A percentile compares a stretch with the other conserved stretches of the same genome.
Evolutionary conservation across 1,140 invertebrate genomes (phyloP).

Genomic region (Eulimnadia texana): DNA sequence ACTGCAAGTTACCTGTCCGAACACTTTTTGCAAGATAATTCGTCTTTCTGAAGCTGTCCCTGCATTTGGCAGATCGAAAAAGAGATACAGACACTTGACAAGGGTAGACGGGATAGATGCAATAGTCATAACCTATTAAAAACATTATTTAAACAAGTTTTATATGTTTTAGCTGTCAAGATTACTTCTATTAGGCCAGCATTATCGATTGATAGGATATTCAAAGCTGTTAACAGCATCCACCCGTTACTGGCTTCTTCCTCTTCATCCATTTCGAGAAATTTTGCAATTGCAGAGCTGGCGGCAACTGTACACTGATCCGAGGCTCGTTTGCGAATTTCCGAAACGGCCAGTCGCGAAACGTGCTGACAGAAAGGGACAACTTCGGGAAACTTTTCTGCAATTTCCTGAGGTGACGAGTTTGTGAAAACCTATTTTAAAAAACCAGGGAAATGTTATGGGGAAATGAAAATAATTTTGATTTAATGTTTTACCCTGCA

Average conservation of each 20-base stretch:
- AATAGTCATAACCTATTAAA: slow-evolving; percentile 73
- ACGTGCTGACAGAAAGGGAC: slow-evolving; percentile 85
- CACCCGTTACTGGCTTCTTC: slow-evolving; percentile 91
- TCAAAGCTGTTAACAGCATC: slow-evolving; percentile 84
- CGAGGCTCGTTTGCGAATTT: slow-evolving; percentile 80
- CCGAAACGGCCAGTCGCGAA: slow-evolving; percentile 84
- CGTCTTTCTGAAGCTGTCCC: slow-evolving; percentile 60
- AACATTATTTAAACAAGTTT: background rate
- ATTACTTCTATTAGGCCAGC: slow-evolving; percentile 49
- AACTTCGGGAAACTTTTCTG: slow-evolving; percentile 88
- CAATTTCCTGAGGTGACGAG: slow-evolving; percentile 78
- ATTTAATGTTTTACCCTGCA: slow-evolving; percentile 57
- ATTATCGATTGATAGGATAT: slow-evolving; percentile 67
- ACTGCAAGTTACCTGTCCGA: slow-evolving; percentile 95
- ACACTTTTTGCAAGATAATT: slow-evolving; percentile 87
- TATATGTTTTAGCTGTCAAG: slow-evolving; percentile 11
- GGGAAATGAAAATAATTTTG: background rate
- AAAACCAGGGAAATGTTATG: no score
- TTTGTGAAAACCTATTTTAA: slow-evolving; percentile 90
- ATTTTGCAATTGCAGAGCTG: slow-evolving; percentile 88
- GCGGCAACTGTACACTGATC: slow-evolving; percentile 92
- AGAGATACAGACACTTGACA: slow-evolving; percentile 96
- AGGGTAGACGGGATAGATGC: slow-evolving; percentile 90
- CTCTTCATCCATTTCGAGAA: slow-evolving; percentile 81
- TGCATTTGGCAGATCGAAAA: slow-evolving; percentile 91